Base-by-base conservation (phyloP, 2,888 invertebrate genomes). In the Macrosoma leucophasiata region DNA sequence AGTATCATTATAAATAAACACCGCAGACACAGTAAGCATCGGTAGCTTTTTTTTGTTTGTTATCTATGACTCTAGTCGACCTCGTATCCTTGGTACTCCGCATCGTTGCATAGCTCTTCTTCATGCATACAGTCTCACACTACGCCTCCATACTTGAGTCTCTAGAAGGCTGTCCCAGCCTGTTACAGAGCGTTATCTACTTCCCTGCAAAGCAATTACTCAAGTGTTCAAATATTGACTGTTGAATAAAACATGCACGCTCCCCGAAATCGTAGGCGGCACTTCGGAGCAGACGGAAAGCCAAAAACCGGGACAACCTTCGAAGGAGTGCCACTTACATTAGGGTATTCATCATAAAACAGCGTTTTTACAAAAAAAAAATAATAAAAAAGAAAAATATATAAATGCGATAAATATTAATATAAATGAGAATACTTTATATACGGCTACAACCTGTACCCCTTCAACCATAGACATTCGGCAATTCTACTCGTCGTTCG, bases 291-390 rank as follows among this genome's bases (percentile, higher is more conserved):
- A 70, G 63, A 68, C 84, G 86, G 86, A 82, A 84, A 81, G 76
- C 75, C 76, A 77, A 81, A 84, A 84, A 81, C 84, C 84, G 84
- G 85, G 85, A 85, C 85, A 85, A 85, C 85, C 85, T 84, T 85
- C 79, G 82, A 82, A 76, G 84, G 82, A 79, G 73, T 71, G 74
- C 77, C 75, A 73, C 77, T 70, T 71, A 71, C 67, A 65, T 64
- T 62, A 66, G 76, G 75, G 65, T 71, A 56, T 60, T 60, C 51
- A 50, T 67, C 68, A 58, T 62, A 55, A 58, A 57, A 65, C 74
- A 77, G 82, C 82, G 65, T 64, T 67, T 58, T 64, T 71, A 71
- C 54, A 71, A 55, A 58, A 69, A 64, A 74, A 74, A 58, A 79
- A 77, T 81, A 76, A 81, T 78, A 81, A 70, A 81, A 76, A 79